Base-by-base conservation (phyloP, 2,797 vertebrate genomes). In the Babyrousa celebensis region DNA sequence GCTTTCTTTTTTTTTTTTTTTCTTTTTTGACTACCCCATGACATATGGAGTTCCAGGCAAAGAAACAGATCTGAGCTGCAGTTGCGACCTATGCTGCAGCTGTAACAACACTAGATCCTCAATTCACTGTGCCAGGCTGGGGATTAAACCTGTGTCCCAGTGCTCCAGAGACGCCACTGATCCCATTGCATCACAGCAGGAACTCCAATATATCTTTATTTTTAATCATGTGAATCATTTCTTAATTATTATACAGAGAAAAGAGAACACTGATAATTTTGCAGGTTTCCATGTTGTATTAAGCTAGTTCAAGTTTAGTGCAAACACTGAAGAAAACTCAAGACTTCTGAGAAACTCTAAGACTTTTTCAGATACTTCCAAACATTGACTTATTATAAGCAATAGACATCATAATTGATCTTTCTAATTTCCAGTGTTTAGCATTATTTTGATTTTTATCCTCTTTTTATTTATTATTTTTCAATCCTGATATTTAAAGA, bases 161-260 rank as follows among this genome's bases (percentile, higher is more conserved):
- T 36, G 36, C 36, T 36, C 36, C 36, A 36, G 36, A 36, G 36
- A 36, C 36, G 36, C 36, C 36, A 36, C 36, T 36, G 36, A 36
- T 36, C 36, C 36, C 36, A 36, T 36, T 36, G 36, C 4, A 36
- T 36, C 36, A 36, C 36, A 36, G 36, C 36, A 36, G 36, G 36
- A 36, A 36, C 36, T 36, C 36, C 36, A 36, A 36, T 36, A 8
- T 88, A 36, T 68, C 23, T 88, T 92, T 79, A 7, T 48, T 75
- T 74, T 67, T 48, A 95, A 91, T 75, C 75, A 89, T 74, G 79
- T 68, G 71, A 80, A 89, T 68, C 3, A 85, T 94, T 85, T 70
- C 12, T 20, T 93, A 90, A 90, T 63, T 63, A 63, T 74, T 80
- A 58, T 25, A 48, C 18, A 58, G 27, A 27, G 70, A 43, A 92